These are phyloP conservation scores for Paracanthobrama guichenoti DNA, from an alignment of 2,113 vertebrate species.

Conservation along the genomic window DNA sequence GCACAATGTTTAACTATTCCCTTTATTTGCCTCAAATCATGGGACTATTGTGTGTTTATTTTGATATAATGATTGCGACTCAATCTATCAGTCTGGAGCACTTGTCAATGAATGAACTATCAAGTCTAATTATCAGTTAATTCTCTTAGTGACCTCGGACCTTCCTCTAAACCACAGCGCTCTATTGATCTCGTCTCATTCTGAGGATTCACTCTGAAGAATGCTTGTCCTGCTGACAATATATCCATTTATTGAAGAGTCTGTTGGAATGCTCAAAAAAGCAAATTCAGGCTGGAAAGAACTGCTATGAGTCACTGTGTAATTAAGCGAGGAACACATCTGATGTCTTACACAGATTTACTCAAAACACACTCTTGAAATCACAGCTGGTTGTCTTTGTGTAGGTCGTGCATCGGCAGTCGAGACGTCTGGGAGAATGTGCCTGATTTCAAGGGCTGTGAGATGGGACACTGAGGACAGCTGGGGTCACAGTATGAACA, in stretches of 20 bases:
- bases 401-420: background rate
- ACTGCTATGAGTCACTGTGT: background rate
- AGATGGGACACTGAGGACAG: background rate
- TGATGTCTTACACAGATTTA: background rate
- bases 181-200: background rate
- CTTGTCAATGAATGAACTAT: background rate
- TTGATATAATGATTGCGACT: background rate
- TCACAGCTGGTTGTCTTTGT: background rate
- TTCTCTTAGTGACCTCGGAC: background rate
- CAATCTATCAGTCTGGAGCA: background rate
- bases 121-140: background rate
- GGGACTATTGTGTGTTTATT: no score
- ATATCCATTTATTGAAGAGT: background rate
- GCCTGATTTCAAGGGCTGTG: background rate
- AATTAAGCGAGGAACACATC: background rate
- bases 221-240: background rate
- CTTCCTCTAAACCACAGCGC: background rate
- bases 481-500: background rate
- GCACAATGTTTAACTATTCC: no score
- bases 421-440: background rate
- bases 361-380: background rate
- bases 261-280: background rate
- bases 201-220: background rate
- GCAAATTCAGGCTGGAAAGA: background rate
- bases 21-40: no score